Base-by-base conservation (phyloP, 2,797 vertebrate species). In the Amazona ochrocephala region DNA sequence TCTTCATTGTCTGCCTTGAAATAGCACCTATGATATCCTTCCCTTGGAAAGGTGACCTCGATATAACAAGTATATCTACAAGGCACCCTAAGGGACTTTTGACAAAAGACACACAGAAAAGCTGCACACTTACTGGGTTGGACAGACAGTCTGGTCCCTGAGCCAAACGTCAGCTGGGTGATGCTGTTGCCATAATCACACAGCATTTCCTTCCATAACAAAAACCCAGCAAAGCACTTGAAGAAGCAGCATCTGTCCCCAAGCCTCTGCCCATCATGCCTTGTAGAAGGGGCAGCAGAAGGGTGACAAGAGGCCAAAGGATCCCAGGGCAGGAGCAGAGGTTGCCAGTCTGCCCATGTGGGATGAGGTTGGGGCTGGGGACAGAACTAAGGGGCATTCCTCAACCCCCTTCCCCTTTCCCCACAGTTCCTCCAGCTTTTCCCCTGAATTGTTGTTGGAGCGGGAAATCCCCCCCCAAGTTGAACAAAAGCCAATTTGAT, bases 181-280 rank as follows among this genome's bases (percentile, higher is more conserved):
- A n/a, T n/a, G n/a, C n/a, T n/a, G n/a, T n/a, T n/a, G 1, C 11
- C 2, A 54, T 0, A 8, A 14, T 16, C 79, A 44, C 84, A 66
- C 64, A 84, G 58, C 51, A 50, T 87, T 87, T 87, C 44, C 62
- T 75, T 18, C 45, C 73, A 16, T 71, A 30, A 61, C 79, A 84
- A 77, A 79, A 84, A 77, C 9, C 32, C 53, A 30, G 2, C 19
- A 24, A 29, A 48, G 12, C 7, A 34, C 34, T 34, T 34, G 34
- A 34, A 34, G 34, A 34, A 34, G 34, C 34, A 34, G 34, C 34
- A 34, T 34, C 34, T 34, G 34, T 34, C 34, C 34, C 34, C 34
- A 34, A 34, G 34, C 34, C 34, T 34, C 34, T 34, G 34, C 34
- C 34, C 34, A 34, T 8, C 22, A 32, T 14, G 21, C 15, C 41